These are phyloP conservation scores for Zaprionus camerounensis DNA, from an alignment of 1,140 invertebrate species.

Conservation along the genomic window DNA sequence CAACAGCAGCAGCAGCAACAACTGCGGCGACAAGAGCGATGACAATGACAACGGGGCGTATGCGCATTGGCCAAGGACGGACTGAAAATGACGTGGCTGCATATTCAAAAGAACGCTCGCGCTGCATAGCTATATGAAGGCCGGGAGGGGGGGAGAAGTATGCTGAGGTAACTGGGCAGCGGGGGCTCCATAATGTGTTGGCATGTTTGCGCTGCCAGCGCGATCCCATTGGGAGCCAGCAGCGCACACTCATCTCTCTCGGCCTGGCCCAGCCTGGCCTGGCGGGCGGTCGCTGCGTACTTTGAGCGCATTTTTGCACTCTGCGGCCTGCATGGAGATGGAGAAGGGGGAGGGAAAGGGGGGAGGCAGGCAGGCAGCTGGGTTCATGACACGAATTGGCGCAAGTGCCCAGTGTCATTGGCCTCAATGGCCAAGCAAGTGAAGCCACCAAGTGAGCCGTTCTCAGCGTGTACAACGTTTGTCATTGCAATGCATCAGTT, in stretches of 20 bases:
- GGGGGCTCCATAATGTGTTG: slow-evolving; percentile 60
- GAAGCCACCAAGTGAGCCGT: not conserved
- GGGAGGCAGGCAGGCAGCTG: not conserved
- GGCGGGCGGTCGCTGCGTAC: slow-evolving; percentile 34
- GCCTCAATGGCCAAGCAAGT: slow-evolving; percentile 37
- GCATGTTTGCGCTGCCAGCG: slow-evolving; percentile 57
- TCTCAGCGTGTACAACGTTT: not conserved
- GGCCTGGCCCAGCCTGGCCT: slow-evolving; percentile 3
- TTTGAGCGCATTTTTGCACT: slow-evolving; percentile 3
- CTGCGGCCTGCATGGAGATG: not conserved
- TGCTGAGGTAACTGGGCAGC: slow-evolving; percentile 1
- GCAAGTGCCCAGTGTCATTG: slow-evolving; percentile 62
- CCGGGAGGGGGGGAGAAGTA: not conserved
- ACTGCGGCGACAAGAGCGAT: slow-evolving; percentile 38
- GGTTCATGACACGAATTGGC: slow-evolving; percentile 7
- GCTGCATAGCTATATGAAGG: slow-evolving; percentile 15
- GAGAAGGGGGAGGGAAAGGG: not conserved
- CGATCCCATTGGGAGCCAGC: slow-evolving; percentile 24
- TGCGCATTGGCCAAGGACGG: slow-evolving; percentile 52
- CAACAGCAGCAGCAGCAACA: slow-evolving; percentile 34
- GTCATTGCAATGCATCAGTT: not conserved
- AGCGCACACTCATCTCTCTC: not conserved
- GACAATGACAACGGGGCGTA: slow-evolving; percentile 66
- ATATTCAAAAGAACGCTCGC: slow-evolving; percentile 66
- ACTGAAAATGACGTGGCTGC: slow-evolving; percentile 65